A percentile compares a stretch with the other conserved stretches of the same genome.
phyloP scores from a whole-genome alignment of 2,113 vertebrate species.

The Platanista minor region DNA sequence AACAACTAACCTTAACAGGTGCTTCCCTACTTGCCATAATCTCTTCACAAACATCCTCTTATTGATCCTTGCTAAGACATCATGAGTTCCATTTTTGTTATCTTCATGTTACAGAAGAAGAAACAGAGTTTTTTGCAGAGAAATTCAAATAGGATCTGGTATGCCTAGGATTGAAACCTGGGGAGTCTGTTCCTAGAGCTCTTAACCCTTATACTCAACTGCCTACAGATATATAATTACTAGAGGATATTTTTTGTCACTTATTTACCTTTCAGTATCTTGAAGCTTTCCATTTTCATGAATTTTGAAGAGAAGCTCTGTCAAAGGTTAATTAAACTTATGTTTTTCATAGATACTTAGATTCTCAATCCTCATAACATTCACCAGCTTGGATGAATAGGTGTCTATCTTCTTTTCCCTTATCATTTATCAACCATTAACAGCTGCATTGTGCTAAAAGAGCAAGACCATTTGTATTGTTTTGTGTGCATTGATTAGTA shows the following conservation, averaged over 20 bases:
- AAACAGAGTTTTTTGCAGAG: background rate
- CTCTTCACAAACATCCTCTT: background rate
- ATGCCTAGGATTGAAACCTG: background rate
- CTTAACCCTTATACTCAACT: background rate
- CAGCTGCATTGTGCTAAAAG: background rate
- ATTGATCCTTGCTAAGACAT: background rate
- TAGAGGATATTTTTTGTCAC: background rate
- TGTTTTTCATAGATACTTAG: conserved; percentile 29
- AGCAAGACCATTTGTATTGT: background rate
- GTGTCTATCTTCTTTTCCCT: background rate
- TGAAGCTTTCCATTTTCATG: conserved; percentile 61
- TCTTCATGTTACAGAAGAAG: background rate
- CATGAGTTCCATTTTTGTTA: background rate
- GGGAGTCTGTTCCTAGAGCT: background rate
- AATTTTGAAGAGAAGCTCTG: conserved; percentile 56
- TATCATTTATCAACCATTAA: background rate
- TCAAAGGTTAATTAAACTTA: conserved; percentile 61
- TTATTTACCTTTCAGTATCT: background rate
- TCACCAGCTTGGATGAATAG: background rate
- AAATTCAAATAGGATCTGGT: background rate
- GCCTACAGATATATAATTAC: background rate
- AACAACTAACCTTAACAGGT: background rate
- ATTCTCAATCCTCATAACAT: conserved; percentile 56
- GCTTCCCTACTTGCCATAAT: background rate
- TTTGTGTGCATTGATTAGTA: conserved; percentile 1